Conservation (phyloP, 2,888 invertebrate species). For the Conistra vaccinii region DNA sequence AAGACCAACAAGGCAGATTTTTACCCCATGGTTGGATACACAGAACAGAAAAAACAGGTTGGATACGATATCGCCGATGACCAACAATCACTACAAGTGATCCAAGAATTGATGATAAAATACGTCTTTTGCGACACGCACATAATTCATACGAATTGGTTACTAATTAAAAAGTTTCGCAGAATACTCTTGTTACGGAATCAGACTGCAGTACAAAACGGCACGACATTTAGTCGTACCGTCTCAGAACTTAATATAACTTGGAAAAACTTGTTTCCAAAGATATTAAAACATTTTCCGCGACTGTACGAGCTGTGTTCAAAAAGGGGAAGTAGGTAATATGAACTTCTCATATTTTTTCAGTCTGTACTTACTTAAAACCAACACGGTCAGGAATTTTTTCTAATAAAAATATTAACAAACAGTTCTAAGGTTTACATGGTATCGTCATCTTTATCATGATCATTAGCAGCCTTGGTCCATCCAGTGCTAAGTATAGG, state of each 20-base stretch:
- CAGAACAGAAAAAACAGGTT: no score
- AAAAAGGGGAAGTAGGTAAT: conserved; percentile 4
- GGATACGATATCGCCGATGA: not conserved
- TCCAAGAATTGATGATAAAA: not conserved
- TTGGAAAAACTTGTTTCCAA: conserved; percentile 45
- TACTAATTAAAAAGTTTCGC: not conserved
- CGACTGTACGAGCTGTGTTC: conserved; percentile 9
- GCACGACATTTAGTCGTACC: conserved; percentile 3
- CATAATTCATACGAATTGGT: not conserved
- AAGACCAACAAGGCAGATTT: not conserved
- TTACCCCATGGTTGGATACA: no score
- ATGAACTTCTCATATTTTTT: conserved; percentile 3
- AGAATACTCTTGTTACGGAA: not conserved
- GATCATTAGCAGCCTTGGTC: no score
- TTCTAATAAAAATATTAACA: not conserved
- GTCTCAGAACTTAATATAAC: conserved; percentile 45
- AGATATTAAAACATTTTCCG: conserved; percentile 40
- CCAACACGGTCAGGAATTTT: not conserved
- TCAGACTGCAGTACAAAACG: conserved; percentile 3
- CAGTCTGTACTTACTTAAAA: not conserved
- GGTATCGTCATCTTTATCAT: not conserved
- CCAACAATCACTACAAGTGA: not conserved
- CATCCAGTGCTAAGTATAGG: no score
- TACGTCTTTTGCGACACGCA: not conserved
- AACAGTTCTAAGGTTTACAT: not conserved